Conservation (phyloP, 92 coral and sea anemone genomes). For the Pocillopora meandrina region DNA sequence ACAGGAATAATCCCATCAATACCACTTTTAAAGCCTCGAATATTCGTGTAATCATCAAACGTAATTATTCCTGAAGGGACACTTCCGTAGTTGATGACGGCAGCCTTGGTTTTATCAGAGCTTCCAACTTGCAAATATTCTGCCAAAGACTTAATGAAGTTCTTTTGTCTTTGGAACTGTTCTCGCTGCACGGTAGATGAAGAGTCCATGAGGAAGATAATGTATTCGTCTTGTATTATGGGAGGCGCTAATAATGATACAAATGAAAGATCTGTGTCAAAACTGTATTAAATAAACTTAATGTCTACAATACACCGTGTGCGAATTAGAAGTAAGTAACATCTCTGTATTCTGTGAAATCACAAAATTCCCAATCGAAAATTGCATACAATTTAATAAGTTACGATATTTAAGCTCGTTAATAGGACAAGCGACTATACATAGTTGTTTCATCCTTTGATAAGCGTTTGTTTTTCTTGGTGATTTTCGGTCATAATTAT, state of each 20-base stretch:
- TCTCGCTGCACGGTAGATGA: constrained; percentile 61
- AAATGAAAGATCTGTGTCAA: not conserved
- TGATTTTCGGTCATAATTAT: too few species aligned
- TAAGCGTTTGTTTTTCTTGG: too few species aligned
- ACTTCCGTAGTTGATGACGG: constrained; percentile 49
- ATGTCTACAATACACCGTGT: not conserved
- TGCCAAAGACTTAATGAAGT: constrained; percentile 71
- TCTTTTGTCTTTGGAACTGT: constrained; percentile 65
- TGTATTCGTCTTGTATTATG: constrained; percentile 39
- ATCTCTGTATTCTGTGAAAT: too few species aligned
- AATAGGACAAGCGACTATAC: too few species aligned
- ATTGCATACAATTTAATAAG: too few species aligned
- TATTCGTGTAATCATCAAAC: constrained; percentile 34
- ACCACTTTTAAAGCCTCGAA: constrained; percentile 22
- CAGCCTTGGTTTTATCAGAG: constrained; percentile 36
- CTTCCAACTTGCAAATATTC: constrained; percentile 44
- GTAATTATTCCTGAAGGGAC: constrained; percentile 16
- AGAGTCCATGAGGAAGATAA: constrained; percentile 82
- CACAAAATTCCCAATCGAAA: too few species aligned
- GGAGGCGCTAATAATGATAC: constrained; percentile 3
- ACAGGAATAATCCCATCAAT: constrained; percentile 31
- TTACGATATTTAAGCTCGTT: too few species aligned
- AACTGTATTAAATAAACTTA: not conserved
- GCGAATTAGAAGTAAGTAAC: too few species aligned
- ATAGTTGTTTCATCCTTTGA: too few species aligned